Evolutionary conservation across 2,113 vertebrate genomes (phyloP), one percentile per base, ranked within the genome.

Genomic region (Plestiodon gilberti): DNA sequence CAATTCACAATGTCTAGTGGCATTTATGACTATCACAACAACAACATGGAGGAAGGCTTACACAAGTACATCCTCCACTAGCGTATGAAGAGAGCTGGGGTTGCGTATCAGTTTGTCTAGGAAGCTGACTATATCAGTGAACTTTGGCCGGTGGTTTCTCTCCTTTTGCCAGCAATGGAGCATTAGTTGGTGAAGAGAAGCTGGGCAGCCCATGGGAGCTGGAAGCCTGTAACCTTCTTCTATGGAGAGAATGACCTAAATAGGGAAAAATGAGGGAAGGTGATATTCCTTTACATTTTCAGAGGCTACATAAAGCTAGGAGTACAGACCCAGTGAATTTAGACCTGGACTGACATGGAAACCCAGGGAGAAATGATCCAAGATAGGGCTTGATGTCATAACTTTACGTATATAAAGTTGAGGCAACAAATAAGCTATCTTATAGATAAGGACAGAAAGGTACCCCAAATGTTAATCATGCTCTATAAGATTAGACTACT

Each of bases 121-220:
- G 96, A 99, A 99, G 95, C 95, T 96, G 91, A 99, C 98, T 18
- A 99, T 97, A 89, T 99, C 98, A 25, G 96, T 97, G 92, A 99
- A 99, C 94, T 98, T 99, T 48, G 98, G 98, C 86, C 98, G 97
- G 94, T 98, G 98, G 93, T 95, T 98, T 95, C 98, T 97, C 93
- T 99, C 98, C 93, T 99, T 99, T 95, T 99, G 98, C 98, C 98
- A 99, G 94, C 98, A 99, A 91, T 98, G 98, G 87, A 99, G 97
- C 98, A 99, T 99, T 62, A 99, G 95, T 1, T 99, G 98, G 93
- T 99, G 98, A 77, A 99, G 97, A 43, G 98, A 98, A 55, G 98
- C 97, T 17, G 98, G 98, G 90, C 98, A 99, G 86, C 98, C 98
- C 98, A 99, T 98, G 4, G 98, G 98, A 74, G 98, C 98, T 6